These are phyloP conservation scores for Eledona agricola DNA, from an alignment of 2,888 invertebrate genomes.

Conservation along the genomic window DNA sequence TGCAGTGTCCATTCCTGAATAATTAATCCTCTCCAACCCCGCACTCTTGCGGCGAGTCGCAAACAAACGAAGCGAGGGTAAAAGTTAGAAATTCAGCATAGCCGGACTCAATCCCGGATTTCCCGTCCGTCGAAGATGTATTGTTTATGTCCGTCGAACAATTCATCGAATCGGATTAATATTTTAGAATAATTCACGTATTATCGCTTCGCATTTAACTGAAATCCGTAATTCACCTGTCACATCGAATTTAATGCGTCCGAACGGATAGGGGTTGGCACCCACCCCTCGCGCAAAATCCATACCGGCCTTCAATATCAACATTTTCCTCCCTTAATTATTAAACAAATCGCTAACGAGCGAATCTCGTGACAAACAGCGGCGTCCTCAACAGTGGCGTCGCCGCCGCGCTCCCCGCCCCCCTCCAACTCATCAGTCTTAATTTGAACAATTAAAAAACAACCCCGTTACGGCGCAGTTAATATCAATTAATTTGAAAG, in stretches of 20 bases:
- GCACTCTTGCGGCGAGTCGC: constrained; percentile 2
- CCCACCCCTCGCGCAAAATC: constrained; percentile 14
- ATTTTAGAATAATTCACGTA: constrained; percentile 35
- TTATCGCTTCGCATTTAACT: constrained; percentile 34
- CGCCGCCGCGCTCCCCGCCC: neutral
- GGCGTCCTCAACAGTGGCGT: constrained; percentile 9
- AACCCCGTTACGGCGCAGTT: constrained; percentile 40
- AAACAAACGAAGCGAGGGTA: constrained; percentile 8
- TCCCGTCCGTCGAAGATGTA: neutral
- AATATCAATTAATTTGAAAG: constrained; percentile 48
- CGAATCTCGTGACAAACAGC: constrained; percentile 12
- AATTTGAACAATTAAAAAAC: constrained; percentile 36
- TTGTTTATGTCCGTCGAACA: neutral
- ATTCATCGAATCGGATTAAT: constrained; percentile 24
- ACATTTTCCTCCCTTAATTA: constrained; percentile 5
- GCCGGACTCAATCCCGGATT: neutral
- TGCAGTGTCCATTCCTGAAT: constrained; percentile 17
- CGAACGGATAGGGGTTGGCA: constrained; percentile 18
- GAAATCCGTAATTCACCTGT: constrained; percentile 31
- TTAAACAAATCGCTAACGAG: constrained; percentile 17
- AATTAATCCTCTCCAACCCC: constrained; percentile 18
- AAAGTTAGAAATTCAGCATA: constrained; percentile 1
- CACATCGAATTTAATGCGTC: constrained; percentile 30
- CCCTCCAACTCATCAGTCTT: constrained; percentile 23
- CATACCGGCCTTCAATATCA: constrained; percentile 11